Percentiles rank a stretch among this genome's conserved stretches.
phyloP scores from a whole-genome alignment of 2,797 vertebrate species.

The Poecile montanus region DNA sequence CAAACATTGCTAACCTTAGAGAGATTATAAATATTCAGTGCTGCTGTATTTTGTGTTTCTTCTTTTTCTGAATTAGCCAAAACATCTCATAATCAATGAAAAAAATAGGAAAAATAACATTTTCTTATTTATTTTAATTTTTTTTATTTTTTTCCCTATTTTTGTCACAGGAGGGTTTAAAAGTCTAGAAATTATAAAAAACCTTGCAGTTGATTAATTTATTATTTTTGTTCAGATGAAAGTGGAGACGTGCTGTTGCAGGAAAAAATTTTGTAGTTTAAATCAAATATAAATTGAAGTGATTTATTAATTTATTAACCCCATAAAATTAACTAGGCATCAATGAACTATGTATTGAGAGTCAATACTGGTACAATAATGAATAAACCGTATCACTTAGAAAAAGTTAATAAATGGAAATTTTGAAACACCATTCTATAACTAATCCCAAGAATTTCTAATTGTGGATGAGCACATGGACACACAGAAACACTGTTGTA shows the following conservation, averaged over 20 bases:
- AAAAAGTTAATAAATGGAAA: not conserved
- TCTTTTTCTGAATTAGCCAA: not conserved
- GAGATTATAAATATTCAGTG: not conserved
- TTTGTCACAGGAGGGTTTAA: not conserved
- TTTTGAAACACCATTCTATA: not conserved
- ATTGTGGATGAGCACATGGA: rapidly evolving
- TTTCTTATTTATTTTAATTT: not conserved
- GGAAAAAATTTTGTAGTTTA: not conserved
- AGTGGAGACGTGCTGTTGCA: not conserved
- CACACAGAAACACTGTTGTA: rapidly evolving
- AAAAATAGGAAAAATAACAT: not conserved
- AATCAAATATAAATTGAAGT: not conserved
- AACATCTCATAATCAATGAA: not conserved
- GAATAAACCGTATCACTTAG: not conserved
- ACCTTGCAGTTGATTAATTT: rapidly evolving
- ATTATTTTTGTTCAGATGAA: not conserved
- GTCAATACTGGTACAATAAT: not conserved
- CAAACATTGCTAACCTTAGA: not conserved
- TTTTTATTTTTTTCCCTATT: rapidly evolving
- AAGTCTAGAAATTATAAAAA: not conserved
- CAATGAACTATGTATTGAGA: not conserved
- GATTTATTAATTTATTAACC: not conserved
- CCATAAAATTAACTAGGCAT: not conserved
- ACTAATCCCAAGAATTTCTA: not conserved
- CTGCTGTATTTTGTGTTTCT: not conserved